Conservation (phyloP, 2,113 vertebrate species). For the Murina feae region DNA sequence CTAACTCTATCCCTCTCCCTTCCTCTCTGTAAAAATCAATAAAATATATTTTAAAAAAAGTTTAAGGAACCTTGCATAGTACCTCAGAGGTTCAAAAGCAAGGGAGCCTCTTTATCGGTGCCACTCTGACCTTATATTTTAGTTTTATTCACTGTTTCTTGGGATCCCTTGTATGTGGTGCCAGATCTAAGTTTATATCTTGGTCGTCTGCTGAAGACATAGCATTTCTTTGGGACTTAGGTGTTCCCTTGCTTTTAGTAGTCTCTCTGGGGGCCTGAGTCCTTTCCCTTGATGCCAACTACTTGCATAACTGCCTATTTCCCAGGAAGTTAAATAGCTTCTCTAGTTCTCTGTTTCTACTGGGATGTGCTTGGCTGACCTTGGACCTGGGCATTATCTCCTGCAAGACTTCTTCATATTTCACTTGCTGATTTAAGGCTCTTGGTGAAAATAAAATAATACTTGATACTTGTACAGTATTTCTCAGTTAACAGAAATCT, state of each 20-base stretch:
- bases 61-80: background rate
- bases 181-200: background rate
- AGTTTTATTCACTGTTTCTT: background rate
- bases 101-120: background rate
- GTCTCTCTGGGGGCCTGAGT: background rate
- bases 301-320: background rate
- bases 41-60: no score
- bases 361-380: rapidly evolving
- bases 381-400: background rate
- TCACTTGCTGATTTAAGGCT: background rate
- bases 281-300: background rate
- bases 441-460: background rate
- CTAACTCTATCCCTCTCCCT: no score
- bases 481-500: background rate
- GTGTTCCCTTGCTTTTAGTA: background rate
- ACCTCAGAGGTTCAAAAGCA: background rate
- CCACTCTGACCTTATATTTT: background rate
- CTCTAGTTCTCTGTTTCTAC: background rate
- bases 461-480: background rate
- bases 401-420: background rate
- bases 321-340: background rate
- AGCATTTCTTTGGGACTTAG: background rate
- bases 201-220: background rate
- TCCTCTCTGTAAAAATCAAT: no score
- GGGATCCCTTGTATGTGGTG: background rate